Base-by-base conservation (phyloP, 2,888 invertebrate genomes). In the Brenthis ino region DNA sequence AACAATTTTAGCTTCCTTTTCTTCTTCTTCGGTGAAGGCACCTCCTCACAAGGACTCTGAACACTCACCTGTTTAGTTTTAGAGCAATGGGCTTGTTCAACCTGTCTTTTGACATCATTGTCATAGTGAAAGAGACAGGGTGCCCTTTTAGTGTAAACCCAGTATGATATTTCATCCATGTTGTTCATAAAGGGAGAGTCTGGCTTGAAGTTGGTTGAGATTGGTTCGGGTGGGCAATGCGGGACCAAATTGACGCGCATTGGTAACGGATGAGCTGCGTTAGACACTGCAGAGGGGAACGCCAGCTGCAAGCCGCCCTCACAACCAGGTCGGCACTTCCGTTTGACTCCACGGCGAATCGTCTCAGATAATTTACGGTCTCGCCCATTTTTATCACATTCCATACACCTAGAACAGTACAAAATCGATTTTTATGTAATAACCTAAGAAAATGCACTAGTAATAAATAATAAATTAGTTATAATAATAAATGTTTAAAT, bases 81-180 rank as follows among this genome's bases (percentile, higher is more conserved):
- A 13, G 87, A 85, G 75, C 82, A 80, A 53, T 85, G 84, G 47
- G 83, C 82, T 75, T 82, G 80, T 69, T 82, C 84, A 72, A 74
- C 77, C 70, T 82, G 83, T 69, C 82, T 86, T 71, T 84, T 88
- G 51, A 83, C 77, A 51, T 81, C 75, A 77, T 84, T 87, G 58
- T 91, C 89, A 82, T 87, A 89, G 76, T 85, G 85, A 76, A 86
- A 85, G 53, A 93, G 87, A 82, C 93, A 93, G 0, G 93, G 93
- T 14, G 93, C 89, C 77, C 89, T 82, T 73, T 89, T 89, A 1
- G 93, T 92, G 74, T 85, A 83, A 47, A 93, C 83, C 93, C 93
- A 93, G 75, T 85, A 92, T 1, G 87, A 80, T 80, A 93, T 93
- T 78, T 93, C 93, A 73, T 93, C 92, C 89, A 92, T 91, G 73